phyloP scores from a whole-genome alignment of 2,888 invertebrate genomes.

The Petrolisthes manimaculis region DNA sequence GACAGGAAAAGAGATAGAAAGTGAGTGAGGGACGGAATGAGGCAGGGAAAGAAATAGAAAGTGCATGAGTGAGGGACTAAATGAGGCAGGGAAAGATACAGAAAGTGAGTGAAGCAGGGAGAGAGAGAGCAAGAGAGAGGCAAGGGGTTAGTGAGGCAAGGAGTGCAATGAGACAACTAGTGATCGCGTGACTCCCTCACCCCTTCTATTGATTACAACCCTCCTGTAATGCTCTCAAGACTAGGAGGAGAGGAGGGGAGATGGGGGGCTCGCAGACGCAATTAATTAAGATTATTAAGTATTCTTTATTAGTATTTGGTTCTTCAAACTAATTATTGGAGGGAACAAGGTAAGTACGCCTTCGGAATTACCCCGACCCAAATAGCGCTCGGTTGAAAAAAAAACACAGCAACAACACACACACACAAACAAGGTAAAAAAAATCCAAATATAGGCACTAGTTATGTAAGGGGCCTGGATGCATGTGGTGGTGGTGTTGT shows the following conservation, averaged over 20 bases:
- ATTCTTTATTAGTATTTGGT: slow-evolving; percentile 33
- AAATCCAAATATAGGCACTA: no score
- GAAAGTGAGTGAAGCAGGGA: background rate
- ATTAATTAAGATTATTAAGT: slow-evolving; percentile 23
- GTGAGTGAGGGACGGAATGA: background rate
- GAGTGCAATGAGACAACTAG: background rate
- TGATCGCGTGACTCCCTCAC: slow-evolving; percentile 10
- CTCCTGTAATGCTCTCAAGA: slow-evolving; percentile 19
- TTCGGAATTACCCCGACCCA: background rate
- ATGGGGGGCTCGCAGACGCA: background rate
- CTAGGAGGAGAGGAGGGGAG: no score
- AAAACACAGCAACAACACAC: no score
- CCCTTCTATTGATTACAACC: slow-evolving; percentile 17
- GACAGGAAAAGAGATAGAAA: background rate
- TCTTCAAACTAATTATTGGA: slow-evolving; percentile 24
- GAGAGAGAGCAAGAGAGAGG: background rate
- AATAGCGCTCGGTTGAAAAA: no score
- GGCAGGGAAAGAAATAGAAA: background rate
- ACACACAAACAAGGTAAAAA: no score
- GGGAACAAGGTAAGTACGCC: background rate
- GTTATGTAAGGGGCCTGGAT: no score
- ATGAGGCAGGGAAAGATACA: background rate
- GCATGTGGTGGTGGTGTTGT: no score
- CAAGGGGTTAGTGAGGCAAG: background rate
- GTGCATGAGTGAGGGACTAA: background rate